Conservation (phyloP, 2,888 invertebrate genomes). For the Ceriagrion tenellum region DNA sequence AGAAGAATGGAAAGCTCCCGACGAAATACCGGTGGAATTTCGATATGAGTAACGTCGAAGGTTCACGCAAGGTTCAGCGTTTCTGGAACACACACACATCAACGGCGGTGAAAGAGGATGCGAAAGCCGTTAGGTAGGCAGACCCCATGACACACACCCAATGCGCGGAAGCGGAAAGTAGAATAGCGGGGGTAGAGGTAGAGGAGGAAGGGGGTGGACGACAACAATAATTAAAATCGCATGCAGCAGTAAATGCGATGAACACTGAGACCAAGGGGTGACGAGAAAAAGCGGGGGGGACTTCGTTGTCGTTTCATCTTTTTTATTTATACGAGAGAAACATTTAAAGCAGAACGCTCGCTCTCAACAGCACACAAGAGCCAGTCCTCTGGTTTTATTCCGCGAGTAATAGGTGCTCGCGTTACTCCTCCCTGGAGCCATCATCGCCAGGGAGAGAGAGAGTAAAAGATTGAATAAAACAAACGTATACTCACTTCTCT, state of each 20-base stretch:
- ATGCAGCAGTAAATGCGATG: neutral
- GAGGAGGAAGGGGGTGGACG: neutral
- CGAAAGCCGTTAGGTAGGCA: too few relatives aligned
- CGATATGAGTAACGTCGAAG: too few relatives aligned
- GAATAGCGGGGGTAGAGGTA: neutral
- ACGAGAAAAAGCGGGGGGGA: neutral
- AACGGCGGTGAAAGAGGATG: too few relatives aligned
- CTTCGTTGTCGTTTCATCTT: neutral
- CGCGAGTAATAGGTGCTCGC: constrained; percentile 35
- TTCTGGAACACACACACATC: too few relatives aligned
- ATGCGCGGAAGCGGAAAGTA: too few relatives aligned
- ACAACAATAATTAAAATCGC: constrained; percentile 4
- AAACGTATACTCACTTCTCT: neutral
- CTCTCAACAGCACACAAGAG: neutral
- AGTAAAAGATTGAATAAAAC: neutral
- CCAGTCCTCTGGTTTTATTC: constrained; percentile 5
- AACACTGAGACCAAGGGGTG: neutral
- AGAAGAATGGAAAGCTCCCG: too few relatives aligned
- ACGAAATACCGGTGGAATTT: too few relatives aligned
- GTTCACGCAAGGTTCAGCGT: too few relatives aligned
- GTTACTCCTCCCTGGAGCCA: constrained; percentile 11
- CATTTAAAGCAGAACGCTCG: neutral
- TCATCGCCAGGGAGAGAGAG: neutral
- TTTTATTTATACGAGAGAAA: neutral
- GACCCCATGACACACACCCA: too few relatives aligned